Conservation (phyloP, 92 coral and sea anemone genomes). For the Porites evermanni region DNA sequence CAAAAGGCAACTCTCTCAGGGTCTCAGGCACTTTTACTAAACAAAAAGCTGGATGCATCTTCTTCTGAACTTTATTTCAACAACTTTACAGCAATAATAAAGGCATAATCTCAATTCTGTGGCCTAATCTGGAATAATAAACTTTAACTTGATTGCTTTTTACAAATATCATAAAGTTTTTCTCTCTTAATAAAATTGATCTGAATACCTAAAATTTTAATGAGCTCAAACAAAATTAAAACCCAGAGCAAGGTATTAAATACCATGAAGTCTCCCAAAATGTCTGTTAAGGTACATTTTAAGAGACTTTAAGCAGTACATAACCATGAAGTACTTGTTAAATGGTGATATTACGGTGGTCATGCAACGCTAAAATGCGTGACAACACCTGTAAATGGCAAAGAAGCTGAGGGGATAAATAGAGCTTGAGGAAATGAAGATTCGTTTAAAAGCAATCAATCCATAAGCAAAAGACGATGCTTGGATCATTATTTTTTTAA, state of each 20-base stretch:
- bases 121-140: not conserved
- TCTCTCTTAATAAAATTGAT: not conserved
- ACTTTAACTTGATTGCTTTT: not conserved
- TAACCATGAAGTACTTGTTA: not conserved
- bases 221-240: not conserved
- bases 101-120: not conserved
- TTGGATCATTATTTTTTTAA: no score
- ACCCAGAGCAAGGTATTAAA: not conserved
- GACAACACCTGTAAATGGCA: not conserved
- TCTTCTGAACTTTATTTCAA: conserved; percentile 10
- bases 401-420: not conserved
- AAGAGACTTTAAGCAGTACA: not conserved
- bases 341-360: not conserved
- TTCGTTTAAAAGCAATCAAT: not conserved
- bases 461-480: no score
- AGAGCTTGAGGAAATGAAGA: not conserved
- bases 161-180: conserved; percentile 32
- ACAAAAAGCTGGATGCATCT: not conserved
- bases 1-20: no score
- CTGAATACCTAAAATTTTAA: not conserved
- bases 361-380: not conserved
- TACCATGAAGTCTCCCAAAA: no score
- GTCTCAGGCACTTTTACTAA: no score
- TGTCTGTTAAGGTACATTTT: no score
- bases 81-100: not conserved